Base-by-base conservation (phyloP, 35 echinoderm and acorn worm genomes). In the Anneissia japonica region DNA sequence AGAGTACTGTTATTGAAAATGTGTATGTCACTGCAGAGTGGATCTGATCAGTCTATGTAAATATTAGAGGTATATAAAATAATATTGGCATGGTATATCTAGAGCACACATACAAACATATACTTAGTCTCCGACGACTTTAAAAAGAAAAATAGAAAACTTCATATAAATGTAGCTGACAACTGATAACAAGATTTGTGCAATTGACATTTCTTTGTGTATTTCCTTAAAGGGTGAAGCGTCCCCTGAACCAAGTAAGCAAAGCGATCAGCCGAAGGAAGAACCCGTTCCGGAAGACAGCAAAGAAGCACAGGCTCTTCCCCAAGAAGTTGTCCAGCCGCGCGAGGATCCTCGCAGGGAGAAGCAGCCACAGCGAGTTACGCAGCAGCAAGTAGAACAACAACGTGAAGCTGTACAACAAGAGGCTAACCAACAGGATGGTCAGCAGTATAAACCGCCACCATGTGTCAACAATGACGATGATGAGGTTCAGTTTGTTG, bases 401-500 rank as follows among this genome's bases (percentile, higher is more conserved):
- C 38, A 38, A 43, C 81, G 28, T 26, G 56, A 31, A 32, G 0
- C 77, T 13, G 21, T 31, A 14, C 46, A 73, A 34, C 81, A 29
- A 46, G 55, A 43, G 33, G 39, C 35, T 34, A 30, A 37, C 33
- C 81, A 0, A 55, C 43, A 1, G 21, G 21, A 38, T n/a, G 39
- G 28, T 26, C 83, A 3, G 19, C 14, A 23, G 37, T 37, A 16
- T n/a, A 46, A 28, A 73, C 83, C 32, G 6, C 10, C 14, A n/a
- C 32, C 83, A 17, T 6, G 30, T 33, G 82, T 87, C 0, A 89
- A 91, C 0, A 88, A 88, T 13, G 91, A 87, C 6, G 79, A 77
- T 7, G 87, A 88, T 6, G 87, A 93, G 0, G 9, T 36, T 23
- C 21, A 81, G 37, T 36, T 38, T 38, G 79, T 36, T 30, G 79